Conservation (phyloP, 1,140 invertebrate genomes). For the Brachionus rubens region DNA sequence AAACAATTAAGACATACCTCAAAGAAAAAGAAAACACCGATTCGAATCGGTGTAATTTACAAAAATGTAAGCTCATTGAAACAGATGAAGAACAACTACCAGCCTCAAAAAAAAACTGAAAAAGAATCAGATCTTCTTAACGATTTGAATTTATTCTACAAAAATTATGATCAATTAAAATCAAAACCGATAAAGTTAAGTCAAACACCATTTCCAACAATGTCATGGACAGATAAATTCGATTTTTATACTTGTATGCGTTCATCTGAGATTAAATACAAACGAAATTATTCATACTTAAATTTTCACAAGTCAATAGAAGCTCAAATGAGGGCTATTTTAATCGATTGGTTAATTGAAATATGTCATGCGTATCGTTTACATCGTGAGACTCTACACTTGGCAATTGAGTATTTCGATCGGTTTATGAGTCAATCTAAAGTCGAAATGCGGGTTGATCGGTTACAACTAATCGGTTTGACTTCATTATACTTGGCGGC, state of each 20-base stretch:
- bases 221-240: constrained; percentile 78
- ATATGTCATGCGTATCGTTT: constrained; percentile 92
- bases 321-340: constrained; percentile 84
- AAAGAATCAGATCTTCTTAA: not conserved
- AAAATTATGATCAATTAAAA: not conserved
- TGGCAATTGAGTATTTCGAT: constrained; percentile 91
- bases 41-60: not conserved
- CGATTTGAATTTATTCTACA: not conserved
- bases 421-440: constrained; percentile 73
- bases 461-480: constrained; percentile 85
- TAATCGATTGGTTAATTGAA: constrained; percentile 96
- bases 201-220: constrained; percentile 71
- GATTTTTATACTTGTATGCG: constrained; percentile 85
- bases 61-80: no score
- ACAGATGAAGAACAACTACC: no score
- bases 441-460: constrained; percentile 60
- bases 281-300: constrained; percentile 73
- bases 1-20: not conserved
- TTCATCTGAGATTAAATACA: constrained; percentile 71
- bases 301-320: constrained; percentile 78
- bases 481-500: constrained; percentile 92
- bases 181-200: not conserved
- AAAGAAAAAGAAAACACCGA: constrained; percentile 12
- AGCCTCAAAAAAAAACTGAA: not conserved
- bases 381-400: constrained; percentile 90